A percentile compares a stretch with the other conserved stretches of the same genome.
Conservation (phyloP, 2,797 vertebrate genomes). For the Furcifer pardalis region DNA sequence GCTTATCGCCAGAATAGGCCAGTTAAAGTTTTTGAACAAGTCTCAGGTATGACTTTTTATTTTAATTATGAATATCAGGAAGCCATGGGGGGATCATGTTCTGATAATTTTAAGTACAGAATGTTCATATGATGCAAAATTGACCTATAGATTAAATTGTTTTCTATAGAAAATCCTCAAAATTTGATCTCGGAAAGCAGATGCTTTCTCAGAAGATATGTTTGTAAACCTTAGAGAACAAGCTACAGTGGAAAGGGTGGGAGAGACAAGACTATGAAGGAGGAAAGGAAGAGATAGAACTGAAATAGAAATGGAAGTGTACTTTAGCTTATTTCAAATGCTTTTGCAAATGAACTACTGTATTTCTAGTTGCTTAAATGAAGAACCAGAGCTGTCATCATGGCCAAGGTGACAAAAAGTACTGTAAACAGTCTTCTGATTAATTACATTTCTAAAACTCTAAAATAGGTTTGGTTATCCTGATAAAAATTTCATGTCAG, state of each 20-base stretch:
- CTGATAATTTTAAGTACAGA: not conserved
- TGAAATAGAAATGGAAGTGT: not conserved
- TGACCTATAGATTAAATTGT: not conserved
- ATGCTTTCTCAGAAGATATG: not conserved
- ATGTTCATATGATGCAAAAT: not conserved
- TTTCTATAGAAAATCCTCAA: not conserved
- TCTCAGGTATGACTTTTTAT: conserved; percentile 70
- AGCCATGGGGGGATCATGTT: not conserved
- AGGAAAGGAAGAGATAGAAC: not conserved
- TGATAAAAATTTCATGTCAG: no score
- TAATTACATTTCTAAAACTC: not conserved
- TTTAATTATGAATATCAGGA: not conserved
- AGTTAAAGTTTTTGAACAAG: conserved; percentile 80
- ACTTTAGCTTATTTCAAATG: not conserved
- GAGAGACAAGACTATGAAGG: not conserved
- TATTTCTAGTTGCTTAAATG: not conserved
- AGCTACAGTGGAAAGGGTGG: no score
- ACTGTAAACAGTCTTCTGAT: not conserved
- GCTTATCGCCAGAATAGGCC: conserved; percentile 85
- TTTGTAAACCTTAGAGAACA: not conserved
- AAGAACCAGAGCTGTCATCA: not conserved
- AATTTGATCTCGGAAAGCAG: not conserved
- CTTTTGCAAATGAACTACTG: no score
- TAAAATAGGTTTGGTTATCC: not conserved
- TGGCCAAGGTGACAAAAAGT: not conserved